Percentiles rank a stretch among this genome's conserved stretches.
Evolutionary conservation across 35 echinoderm and acorn worm species (phyloP).

Genomic region (Lytechinus pictus): DNA sequence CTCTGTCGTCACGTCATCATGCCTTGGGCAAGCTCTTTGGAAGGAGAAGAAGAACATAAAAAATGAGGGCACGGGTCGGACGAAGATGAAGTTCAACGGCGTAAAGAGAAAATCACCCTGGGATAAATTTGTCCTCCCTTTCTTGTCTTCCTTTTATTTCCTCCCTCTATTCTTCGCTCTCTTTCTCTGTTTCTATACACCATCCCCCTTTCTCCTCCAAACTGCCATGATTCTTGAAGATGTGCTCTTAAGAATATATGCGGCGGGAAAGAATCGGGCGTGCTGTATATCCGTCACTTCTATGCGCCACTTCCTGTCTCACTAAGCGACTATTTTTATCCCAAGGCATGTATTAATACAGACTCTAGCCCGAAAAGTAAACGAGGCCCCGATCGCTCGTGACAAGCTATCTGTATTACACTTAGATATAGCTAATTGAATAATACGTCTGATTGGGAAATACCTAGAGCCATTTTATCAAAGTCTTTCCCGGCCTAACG

Average conservation of each 20-base stretch:
- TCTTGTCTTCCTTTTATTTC: not conserved
- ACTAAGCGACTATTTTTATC: constrained; percentile 30
- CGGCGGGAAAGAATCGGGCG: not conserved
- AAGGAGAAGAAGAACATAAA: not conserved
- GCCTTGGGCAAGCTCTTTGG: constrained; percentile 35
- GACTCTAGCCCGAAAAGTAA: constrained; percentile 29
- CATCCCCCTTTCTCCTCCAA: not conserved
- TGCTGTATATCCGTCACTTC: constrained; percentile 29
- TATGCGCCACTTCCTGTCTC: constrained; percentile 22
- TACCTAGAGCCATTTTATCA: constrained; percentile 21
- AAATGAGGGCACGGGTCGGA: not conserved
- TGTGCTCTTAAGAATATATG: constrained; percentile 8
- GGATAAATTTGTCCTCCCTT: not conserved
- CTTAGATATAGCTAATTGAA: constrained; percentile 54
- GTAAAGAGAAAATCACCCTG: not conserved
- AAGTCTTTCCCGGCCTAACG: constrained; percentile 25
- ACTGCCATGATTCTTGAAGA: not conserved
- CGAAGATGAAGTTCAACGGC: not conserved
- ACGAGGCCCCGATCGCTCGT: constrained; percentile 3
- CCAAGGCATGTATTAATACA: constrained; percentile 53
- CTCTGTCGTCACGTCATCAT: not conserved
- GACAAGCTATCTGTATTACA: constrained; percentile 47
- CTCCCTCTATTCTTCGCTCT: not conserved
- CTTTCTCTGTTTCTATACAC: not conserved
- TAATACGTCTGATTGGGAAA: constrained; percentile 39